phyloP scores from a whole-genome alignment of 2,888 invertebrate genomes.

The Polietes domitor region DNA sequence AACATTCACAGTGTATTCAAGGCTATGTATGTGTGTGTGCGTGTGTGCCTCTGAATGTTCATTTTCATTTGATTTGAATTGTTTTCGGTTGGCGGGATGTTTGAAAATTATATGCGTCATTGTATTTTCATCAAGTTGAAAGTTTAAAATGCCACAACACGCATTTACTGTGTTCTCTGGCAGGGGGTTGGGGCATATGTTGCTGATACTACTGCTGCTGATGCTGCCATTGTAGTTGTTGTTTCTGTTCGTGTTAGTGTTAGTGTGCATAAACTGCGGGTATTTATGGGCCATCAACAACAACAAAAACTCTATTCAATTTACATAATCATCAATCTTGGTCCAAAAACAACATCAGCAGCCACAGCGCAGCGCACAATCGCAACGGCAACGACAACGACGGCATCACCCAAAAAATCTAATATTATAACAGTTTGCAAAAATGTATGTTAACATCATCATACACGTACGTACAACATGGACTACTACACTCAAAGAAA shows the following conservation, averaged over 20 bases:
- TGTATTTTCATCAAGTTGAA: slow-evolving; percentile 72
- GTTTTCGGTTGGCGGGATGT: slow-evolving; percentile 1
- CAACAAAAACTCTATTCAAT: slow-evolving; percentile 53
- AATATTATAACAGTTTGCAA: slow-evolving; percentile 59
- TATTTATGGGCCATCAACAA: slow-evolving; percentile 57
- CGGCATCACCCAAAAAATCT: slow-evolving; percentile 48
- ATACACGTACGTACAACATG: slow-evolving; percentile 1
- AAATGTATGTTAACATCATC: slow-evolving; percentile 54
- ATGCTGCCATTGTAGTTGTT: slow-evolving; percentile 15
- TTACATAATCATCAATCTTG: slow-evolving; percentile 67
- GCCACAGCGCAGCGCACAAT: background rate
- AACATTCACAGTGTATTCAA: background rate
- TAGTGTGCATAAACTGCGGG: slow-evolving; percentile 41
- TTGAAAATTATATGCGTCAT: slow-evolving; percentile 75
- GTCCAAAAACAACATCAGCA: slow-evolving; percentile 39
- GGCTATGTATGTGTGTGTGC: slow-evolving; percentile 17
- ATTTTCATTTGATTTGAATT: slow-evolving; percentile 36
- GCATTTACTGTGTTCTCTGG: slow-evolving; percentile 61
- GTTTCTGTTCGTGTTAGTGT: slow-evolving; percentile 32
- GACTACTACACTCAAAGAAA: slow-evolving; percentile 8
- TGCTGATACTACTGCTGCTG: slow-evolving; percentile 4
- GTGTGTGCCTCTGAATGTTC: slow-evolving; percentile 25
- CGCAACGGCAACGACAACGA: slow-evolving; percentile 23
- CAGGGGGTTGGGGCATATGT: background rate
- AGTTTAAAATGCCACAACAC: slow-evolving; percentile 63